These are phyloP conservation scores for Gallinago jamesoni DNA, from an alignment of 2,113 vertebrate genomes.

Conservation along the genomic window DNA sequence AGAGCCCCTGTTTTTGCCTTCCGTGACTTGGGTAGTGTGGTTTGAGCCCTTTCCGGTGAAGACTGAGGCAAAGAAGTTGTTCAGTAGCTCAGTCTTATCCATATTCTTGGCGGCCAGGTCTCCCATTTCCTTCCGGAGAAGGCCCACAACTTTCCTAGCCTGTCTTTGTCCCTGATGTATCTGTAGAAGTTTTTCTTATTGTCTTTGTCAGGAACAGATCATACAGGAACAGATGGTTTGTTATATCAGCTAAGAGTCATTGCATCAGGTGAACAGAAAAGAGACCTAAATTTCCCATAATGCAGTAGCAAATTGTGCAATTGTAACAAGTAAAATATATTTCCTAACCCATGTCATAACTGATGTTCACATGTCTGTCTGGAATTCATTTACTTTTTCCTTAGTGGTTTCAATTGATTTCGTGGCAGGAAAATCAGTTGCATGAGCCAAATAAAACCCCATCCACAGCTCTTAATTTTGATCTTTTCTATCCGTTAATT, in stretches of 20 bases:
- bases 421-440: background rate
- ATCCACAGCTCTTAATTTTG: slow-evolving; percentile 30
- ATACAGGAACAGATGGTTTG: background rate
- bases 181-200: too few species aligned
- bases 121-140: too few species aligned
- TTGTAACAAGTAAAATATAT: background rate
- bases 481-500: slow-evolving; percentile 28
- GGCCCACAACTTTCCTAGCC: too few species aligned
- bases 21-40: too few species aligned
- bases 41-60: too few species aligned
- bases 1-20: too few species aligned
- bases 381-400: background rate
- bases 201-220: too few species aligned
- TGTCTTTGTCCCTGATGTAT: too few species aligned
- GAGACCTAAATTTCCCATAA: background rate
- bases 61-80: too few species aligned
- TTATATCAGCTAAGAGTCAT: background rate
- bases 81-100: too few species aligned
- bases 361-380: background rate
- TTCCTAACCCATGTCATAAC: background rate
- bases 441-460: background rate
- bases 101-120: too few species aligned
- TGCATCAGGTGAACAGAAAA: background rate
- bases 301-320: background rate
- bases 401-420: background rate